These are phyloP conservation scores for Clavelina lepadiformis DNA, from an alignment of 23 tunicate genomes.

Conservation along the genomic window DNA sequence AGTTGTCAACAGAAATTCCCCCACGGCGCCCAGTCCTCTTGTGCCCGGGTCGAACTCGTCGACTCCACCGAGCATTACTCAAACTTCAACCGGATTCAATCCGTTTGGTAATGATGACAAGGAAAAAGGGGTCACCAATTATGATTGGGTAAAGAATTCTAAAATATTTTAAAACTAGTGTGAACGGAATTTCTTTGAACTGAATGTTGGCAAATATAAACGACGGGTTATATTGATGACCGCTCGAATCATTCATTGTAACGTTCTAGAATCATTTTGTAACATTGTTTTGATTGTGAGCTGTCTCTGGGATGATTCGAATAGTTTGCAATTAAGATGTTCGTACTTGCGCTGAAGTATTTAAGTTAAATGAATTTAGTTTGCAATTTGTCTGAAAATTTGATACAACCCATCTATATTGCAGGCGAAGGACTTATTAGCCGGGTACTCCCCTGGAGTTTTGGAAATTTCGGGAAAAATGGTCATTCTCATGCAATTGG, in stretches of 20 bases:
- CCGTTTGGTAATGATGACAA: constrained; percentile 39
- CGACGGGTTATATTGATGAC: too few relatives aligned
- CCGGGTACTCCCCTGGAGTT: constrained; percentile 27
- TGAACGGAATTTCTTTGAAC: too few relatives aligned
- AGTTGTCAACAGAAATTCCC: neutral
- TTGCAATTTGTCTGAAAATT: neutral
- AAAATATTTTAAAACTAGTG: too few relatives aligned
- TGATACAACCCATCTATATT: neutral
- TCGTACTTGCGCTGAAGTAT: neutral
- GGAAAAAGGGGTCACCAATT: constrained; percentile 51
- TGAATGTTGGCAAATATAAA: too few relatives aligned
- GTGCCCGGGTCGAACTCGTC: too few relatives aligned
- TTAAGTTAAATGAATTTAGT: neutral
- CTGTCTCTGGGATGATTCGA: too few relatives aligned
- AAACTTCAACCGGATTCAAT: constrained; percentile 3
- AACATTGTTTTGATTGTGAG: too few relatives aligned
- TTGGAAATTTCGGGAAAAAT: constrained; percentile 86
- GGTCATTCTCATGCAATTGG: constrained; percentile 62
- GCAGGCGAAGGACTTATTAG: constrained; percentile 79
- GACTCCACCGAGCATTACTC: too few relatives aligned
- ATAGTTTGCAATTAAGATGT: neutral
- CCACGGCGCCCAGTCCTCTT: neutral
- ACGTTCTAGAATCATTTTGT: too few relatives aligned
- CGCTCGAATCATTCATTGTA: too few relatives aligned
- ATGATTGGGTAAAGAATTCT: constrained; percentile 91